Evolutionary conservation across 2,888 invertebrate genomes (phyloP).

Genomic region (Eupeodes latifasciatus): DNA sequence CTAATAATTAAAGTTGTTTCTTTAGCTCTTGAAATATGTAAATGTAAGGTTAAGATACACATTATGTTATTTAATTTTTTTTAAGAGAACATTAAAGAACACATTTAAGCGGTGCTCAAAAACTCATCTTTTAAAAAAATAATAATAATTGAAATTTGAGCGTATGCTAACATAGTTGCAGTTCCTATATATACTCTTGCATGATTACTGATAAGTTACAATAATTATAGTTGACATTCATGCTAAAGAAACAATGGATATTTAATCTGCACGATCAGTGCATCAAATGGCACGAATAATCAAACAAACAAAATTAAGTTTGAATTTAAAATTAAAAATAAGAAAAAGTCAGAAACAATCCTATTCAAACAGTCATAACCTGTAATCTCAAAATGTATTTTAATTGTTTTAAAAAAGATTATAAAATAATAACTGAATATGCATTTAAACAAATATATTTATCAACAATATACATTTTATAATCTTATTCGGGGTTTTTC

Average conservation of each 20-base stretch:
- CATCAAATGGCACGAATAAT: conserved; percentile 19
- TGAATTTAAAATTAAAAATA: not conserved
- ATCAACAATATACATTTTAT: conserved; percentile 16
- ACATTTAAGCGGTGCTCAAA: too few species aligned
- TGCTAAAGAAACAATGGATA: conserved; percentile 1
- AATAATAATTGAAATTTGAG: not conserved
- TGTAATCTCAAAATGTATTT: not conserved
- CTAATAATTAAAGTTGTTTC: too few species aligned
- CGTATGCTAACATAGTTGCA: not conserved
- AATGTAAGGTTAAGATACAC: too few species aligned
- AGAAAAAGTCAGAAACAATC: not conserved
- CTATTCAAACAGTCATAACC: not conserved
- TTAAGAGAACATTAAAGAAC: too few species aligned
- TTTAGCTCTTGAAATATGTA: too few species aligned
- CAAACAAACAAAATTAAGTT: not conserved
- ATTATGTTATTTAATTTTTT: too few species aligned
- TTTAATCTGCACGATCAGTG: conserved; percentile 8
- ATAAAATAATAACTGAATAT: conserved; percentile 1
- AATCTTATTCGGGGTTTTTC: not conserved
- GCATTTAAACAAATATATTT: not conserved
- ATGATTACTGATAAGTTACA: not conserved
- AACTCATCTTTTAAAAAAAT: too few species aligned
- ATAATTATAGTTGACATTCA: conserved; percentile 35
- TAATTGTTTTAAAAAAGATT: not conserved
- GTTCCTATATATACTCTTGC: not conserved